Conservation (phyloP, 2,888 invertebrate genomes). For the Epistrophe grossulariae region DNA sequence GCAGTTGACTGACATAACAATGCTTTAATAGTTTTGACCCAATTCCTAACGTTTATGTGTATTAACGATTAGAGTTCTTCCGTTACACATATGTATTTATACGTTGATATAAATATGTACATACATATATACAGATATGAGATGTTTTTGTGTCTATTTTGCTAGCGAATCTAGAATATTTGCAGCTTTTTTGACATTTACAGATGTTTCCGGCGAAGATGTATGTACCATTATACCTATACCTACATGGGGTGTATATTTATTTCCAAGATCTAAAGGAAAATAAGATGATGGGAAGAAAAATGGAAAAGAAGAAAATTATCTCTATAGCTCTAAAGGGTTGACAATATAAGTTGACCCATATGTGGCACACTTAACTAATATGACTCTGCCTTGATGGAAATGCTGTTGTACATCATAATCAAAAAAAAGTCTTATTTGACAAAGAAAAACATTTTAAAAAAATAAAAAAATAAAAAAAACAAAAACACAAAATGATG, state of each 20-base stretch:
- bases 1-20: conserved; percentile 74
- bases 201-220: conserved; percentile 71
- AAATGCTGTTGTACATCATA: conserved; percentile 35
- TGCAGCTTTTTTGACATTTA: conserved; percentile 63
- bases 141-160: conserved; percentile 5
- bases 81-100: conserved; percentile 29
- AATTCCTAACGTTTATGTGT: conserved; percentile 71
- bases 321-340: conserved; percentile 38
- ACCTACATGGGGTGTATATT: not conserved
- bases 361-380: conserved; percentile 48
- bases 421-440: conserved; percentile 40
- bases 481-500: conserved; percentile 11
- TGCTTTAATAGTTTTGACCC: conserved; percentile 76
- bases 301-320: conserved; percentile 39
- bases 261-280: not conserved
- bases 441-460: conserved; percentile 13
- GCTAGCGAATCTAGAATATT: conserved; percentile 47
- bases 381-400: conserved; percentile 36
- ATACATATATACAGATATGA: not conserved
- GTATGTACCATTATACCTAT: not conserved
- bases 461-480: not conserved
- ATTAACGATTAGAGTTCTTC: conserved; percentile 75
- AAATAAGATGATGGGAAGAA: conserved; percentile 10
- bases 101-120: not conserved
- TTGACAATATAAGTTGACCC: conserved; percentile 65